These are phyloP conservation scores for Daphoenositta chrysoptera DNA, from an alignment of 2,113 vertebrate species.

Conservation along the genomic window DNA sequence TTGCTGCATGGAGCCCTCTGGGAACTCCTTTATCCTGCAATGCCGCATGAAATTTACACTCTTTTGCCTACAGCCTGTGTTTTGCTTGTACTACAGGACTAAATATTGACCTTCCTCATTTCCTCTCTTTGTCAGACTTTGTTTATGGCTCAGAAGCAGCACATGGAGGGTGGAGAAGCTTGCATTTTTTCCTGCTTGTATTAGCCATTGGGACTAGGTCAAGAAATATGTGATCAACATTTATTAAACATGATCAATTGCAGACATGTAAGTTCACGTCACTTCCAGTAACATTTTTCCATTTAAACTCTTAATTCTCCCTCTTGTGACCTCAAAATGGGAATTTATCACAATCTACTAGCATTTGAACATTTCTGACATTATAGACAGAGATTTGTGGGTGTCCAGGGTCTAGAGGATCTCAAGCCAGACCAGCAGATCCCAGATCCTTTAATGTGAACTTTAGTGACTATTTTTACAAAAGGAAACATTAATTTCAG, in stretches of 20 bases:
- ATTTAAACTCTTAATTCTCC: slow-evolving; percentile 7
- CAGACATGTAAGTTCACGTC: neutral
- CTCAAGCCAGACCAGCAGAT: neutral
- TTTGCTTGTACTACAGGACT: neutral
- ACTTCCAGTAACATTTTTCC: neutral
- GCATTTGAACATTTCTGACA: neutral
- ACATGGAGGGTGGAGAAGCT: neutral
- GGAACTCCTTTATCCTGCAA: neutral
- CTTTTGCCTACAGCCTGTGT: neutral
- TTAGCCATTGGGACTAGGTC: slow-evolving; percentile 15
- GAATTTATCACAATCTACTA: neutral
- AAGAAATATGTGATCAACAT: neutral
- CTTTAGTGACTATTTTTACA: neutral
- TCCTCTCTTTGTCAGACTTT: neutral
- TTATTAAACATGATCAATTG: neutral
- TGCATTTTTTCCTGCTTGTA: slow-evolving; percentile 5
- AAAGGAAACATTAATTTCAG: neutral
- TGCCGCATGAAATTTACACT: neutral
- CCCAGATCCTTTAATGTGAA: neutral
- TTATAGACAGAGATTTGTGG: neutral
- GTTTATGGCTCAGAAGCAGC: neutral
- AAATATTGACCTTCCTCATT: neutral
- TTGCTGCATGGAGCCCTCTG: neutral
- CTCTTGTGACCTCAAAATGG: neutral
- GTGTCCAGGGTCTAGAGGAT: neutral